Conservation (phyloP, 53 echinoderm and acorn worm species). For the Holothuria leucospilota region DNA sequence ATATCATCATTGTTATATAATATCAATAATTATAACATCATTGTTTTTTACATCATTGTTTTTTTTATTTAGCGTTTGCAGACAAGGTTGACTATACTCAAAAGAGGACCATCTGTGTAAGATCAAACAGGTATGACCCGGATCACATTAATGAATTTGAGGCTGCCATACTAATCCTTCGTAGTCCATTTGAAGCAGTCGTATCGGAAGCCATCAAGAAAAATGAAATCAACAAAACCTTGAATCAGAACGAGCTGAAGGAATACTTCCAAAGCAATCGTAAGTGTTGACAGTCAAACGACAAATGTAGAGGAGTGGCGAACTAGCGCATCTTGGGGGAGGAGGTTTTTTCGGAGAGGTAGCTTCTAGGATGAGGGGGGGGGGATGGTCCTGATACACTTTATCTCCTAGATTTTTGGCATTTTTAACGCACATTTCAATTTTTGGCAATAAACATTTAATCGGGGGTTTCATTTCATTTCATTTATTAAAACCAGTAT, state of each 20-base stretch:
- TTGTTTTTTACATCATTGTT: no score
- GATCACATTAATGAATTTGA: conserved; percentile 56
- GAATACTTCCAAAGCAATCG: neutral
- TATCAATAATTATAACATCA: no score
- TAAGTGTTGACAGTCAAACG: neutral
- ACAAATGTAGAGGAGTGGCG: neutral
- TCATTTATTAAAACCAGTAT: no score
- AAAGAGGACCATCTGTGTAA: conserved; percentile 36
- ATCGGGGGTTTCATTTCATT: no score
- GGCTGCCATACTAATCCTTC: conserved; percentile 45
- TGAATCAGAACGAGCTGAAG: neutral
- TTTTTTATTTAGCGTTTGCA: neutral
- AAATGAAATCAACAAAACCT: neutral
- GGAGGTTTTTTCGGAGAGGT: no score
- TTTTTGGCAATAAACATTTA: no score
- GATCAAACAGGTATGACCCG: conserved; percentile 50
- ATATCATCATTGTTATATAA: no score
- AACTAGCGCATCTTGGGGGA: no score
- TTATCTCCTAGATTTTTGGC: no score
- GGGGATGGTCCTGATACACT: no score
- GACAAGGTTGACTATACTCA: conserved; percentile 27
- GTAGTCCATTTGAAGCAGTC: conserved; percentile 51
- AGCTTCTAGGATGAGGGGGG: no score
- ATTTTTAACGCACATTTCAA: no score
- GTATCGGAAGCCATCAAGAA: conserved; percentile 32